A percentile compares a stretch with the other conserved stretches of the same genome.
Conservation (phyloP, 1,140 invertebrate species). For the Drosophila ogumai region DNA sequence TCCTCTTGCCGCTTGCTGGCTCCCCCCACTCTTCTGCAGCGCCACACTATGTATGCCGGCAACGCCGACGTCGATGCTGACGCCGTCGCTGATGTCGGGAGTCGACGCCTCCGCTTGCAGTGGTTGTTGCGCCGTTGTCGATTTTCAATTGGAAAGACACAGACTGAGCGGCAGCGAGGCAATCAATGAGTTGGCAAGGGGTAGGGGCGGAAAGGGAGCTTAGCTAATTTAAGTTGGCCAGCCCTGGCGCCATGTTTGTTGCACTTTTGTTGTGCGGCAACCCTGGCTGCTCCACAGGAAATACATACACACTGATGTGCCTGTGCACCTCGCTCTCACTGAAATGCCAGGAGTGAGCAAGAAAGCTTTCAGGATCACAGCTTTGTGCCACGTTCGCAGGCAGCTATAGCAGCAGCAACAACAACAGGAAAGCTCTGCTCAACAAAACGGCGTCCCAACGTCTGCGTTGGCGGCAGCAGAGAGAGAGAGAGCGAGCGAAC, state of each 20-base stretch:
- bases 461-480: conserved; percentile 60
- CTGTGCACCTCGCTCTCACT: conserved; percentile 8
- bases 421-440: conserved; percentile 39
- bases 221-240: conserved; percentile 71
- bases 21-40: conserved; percentile 34
- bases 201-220: conserved; percentile 25
- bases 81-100: conserved; percentile 1
- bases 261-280: conserved; percentile 26
- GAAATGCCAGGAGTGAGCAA: neutral
- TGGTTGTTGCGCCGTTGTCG: conserved; percentile 68
- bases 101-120: conserved; percentile 65
- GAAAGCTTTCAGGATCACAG: conserved; percentile 30
- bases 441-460: conserved; percentile 57
- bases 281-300: conserved; percentile 66
- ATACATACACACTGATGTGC: conserved; percentile 8
- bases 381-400: conserved; percentile 61
- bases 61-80: conserved; percentile 14
- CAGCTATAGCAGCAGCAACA: conserved; percentile 8
- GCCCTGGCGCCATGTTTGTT: conserved; percentile 64
- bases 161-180: conserved; percentile 60
- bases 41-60: conserved; percentile 60
- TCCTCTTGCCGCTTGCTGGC: neutral
- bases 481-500: conserved; percentile 3
- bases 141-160: conserved; percentile 73
- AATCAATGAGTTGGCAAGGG: conserved; percentile 14